Conservation (phyloP, 2,113 vertebrate genomes). For the Cyprinodon tularosa region DNA sequence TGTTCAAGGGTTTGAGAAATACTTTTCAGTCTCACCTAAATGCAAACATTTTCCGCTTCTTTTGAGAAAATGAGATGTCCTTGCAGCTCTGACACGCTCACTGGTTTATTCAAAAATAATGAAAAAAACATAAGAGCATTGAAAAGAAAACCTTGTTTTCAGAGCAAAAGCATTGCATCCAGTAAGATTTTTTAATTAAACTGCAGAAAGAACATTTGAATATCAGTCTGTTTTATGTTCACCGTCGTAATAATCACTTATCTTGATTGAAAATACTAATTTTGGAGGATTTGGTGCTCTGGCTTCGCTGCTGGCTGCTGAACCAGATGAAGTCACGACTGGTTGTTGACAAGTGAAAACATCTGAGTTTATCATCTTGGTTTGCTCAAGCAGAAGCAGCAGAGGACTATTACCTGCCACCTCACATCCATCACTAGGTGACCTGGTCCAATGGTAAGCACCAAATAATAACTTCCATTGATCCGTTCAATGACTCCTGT, state of each 20-base stretch:
- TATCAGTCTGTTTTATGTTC: not conserved
- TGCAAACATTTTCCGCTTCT: not conserved
- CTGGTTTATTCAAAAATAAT: not conserved
- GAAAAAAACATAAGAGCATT: not conserved
- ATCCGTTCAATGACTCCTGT: conserved; percentile 53
- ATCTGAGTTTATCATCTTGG: conserved; percentile 55
- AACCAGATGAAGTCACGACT: conserved; percentile 32
- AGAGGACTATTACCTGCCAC: conserved; percentile 54
- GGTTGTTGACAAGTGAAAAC: conserved; percentile 51
- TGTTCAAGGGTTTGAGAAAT: not conserved
- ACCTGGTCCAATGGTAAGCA: conserved; percentile 60
- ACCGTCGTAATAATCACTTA: not conserved
- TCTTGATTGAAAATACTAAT: not conserved
- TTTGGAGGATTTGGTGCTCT: not conserved
- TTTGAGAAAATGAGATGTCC: not conserved
- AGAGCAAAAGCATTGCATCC: not conserved
- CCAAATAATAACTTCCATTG: conserved; percentile 66
- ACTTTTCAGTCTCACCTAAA: not conserved
- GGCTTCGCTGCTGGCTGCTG: conserved; percentile 25
- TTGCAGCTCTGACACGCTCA: not conserved
- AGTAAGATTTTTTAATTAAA: not conserved
- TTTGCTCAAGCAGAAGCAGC: conserved; percentile 37
- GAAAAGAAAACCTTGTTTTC: not conserved
- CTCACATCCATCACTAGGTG: conserved; percentile 52
- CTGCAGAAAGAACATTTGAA: not conserved